These are phyloP conservation scores for Heliconius ismenius DNA, from an alignment of 2,888 invertebrate species.

Conservation along the genomic window DNA sequence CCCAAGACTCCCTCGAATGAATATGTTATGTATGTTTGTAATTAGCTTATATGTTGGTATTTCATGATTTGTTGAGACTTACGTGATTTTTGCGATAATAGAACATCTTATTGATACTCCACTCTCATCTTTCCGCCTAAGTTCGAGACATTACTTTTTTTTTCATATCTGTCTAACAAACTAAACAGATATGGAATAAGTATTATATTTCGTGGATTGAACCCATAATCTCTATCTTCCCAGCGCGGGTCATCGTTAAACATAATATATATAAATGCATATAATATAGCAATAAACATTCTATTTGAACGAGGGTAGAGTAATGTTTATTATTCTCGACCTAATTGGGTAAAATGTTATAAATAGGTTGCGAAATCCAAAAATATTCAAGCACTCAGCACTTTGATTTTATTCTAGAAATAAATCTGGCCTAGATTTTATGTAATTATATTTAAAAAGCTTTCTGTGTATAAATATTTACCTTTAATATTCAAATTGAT, in stretches of 20 bases:
- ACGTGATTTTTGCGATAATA: too few species aligned
- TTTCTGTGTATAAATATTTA: background rate
- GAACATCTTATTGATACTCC: too few species aligned
- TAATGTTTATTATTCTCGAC: background rate
- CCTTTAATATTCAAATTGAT: background rate
- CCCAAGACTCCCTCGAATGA: too few species aligned
- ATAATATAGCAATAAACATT: background rate
- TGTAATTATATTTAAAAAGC: background rate
- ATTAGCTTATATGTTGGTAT: too few species aligned
- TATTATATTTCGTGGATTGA: too few species aligned
- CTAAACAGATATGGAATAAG: too few species aligned
- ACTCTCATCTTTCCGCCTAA: too few species aligned
- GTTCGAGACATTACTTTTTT: too few species aligned
- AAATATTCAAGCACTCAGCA: slow-evolving; percentile 12
- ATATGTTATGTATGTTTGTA: too few species aligned
- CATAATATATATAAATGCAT: background rate
- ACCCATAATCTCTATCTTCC: background rate
- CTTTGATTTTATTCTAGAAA: slow-evolving; percentile 2
- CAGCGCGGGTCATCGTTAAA: too few species aligned
- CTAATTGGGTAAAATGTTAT: slow-evolving; percentile 5
- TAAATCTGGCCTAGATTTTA: background rate
- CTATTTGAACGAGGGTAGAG: background rate
- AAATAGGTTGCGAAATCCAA: slow-evolving; percentile 1
- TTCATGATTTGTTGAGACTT: too few species aligned
- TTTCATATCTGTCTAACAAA: too few species aligned